phyloP scores from a whole-genome alignment of 2,797 vertebrate genomes.

The Malacoctenus gilli region DNA sequence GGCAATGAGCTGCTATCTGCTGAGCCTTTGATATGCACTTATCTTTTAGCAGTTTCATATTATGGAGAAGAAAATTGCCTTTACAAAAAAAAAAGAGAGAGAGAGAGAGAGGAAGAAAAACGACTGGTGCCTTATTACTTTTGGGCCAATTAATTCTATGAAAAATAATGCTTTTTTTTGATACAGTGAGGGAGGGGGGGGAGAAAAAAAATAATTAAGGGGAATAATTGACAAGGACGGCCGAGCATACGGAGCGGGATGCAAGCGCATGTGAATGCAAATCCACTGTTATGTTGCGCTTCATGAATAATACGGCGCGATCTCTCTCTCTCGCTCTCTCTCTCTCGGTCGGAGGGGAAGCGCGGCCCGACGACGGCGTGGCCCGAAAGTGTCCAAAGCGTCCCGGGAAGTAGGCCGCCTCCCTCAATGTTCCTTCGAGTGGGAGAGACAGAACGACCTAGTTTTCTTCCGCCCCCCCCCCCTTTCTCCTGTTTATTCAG shows the following conservation, averaged over 20 bases:
- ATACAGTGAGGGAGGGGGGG: slow-evolving; percentile 50
- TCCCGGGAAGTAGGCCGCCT: slow-evolving; percentile 73
- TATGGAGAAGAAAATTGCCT: slow-evolving; percentile 74
- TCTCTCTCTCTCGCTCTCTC: too few species aligned
- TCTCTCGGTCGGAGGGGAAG: slow-evolving; percentile 16
- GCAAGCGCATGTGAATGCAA: slow-evolving; percentile 30
- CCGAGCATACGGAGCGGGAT: slow-evolving; percentile 28
- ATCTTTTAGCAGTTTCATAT: slow-evolving; percentile 72
- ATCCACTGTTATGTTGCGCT: slow-evolving; percentile 24
- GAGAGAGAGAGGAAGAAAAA: too few species aligned
- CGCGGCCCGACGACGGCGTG: slow-evolving; percentile 46
- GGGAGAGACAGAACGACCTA: slow-evolving; percentile 73
- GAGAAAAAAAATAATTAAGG: slow-evolving; percentile 64
- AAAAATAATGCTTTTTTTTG: slow-evolving; percentile 67
- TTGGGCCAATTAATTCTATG: slow-evolving; percentile 73
- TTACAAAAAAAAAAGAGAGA: too few species aligned
- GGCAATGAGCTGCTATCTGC: slow-evolving; percentile 67
- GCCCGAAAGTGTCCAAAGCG: slow-evolving; percentile 73
- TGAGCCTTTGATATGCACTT: slow-evolving; percentile 75
- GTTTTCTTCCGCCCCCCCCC: too few species aligned
- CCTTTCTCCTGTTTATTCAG: slow-evolving; percentile 72
- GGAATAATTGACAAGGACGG: slow-evolving; percentile 65
- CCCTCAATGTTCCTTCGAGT: slow-evolving; percentile 69
- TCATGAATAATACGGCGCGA: too few species aligned
- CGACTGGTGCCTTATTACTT: slow-evolving; percentile 68